phyloP scores from a whole-genome alignment of 2,888 invertebrate genomes.

The Pristionchus entomophagus region DNA sequence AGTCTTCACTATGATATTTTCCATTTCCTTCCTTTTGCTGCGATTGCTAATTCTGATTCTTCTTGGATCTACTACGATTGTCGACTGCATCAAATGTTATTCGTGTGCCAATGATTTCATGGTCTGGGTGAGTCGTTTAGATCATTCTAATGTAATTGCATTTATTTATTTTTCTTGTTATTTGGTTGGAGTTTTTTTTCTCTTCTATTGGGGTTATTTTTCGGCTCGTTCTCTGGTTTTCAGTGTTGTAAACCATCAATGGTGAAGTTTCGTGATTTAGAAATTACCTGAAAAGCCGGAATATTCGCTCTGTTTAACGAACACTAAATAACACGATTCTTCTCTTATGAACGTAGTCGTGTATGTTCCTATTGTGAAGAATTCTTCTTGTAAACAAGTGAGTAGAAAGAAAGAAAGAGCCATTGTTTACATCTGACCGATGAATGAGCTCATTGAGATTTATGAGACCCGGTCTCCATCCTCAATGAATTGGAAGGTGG shows the following conservation, averaged over 20 bases:
- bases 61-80: slow-evolving; percentile 5
- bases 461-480: not conserved
- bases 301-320: slow-evolving; percentile 1
- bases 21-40: not conserved
- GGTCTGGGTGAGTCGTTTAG: slow-evolving; percentile 66
- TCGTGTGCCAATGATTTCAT: slow-evolving; percentile 73
- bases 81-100: slow-evolving; percentile 62
- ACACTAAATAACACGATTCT: not conserved
- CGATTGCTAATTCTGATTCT: not conserved
- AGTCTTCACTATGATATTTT: slow-evolving; percentile 2
- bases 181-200: not conserved
- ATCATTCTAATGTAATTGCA: not conserved
- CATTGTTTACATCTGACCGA: not conserved
- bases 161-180: not conserved
- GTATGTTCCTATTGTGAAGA: not conserved
- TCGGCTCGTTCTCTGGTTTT: no score
- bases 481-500: not conserved
- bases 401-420: not conserved
- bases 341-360: not conserved
- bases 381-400: not conserved
- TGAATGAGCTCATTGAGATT: not conserved
- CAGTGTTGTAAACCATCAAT: not conserved
- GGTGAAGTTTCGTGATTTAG: not conserved
- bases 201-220: not conserved
- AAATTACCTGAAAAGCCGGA: not conserved